Evolutionary conservation across 2,888 invertebrate genomes (phyloP).

Genomic region (Rhopalosiphum nymphaeae): DNA sequence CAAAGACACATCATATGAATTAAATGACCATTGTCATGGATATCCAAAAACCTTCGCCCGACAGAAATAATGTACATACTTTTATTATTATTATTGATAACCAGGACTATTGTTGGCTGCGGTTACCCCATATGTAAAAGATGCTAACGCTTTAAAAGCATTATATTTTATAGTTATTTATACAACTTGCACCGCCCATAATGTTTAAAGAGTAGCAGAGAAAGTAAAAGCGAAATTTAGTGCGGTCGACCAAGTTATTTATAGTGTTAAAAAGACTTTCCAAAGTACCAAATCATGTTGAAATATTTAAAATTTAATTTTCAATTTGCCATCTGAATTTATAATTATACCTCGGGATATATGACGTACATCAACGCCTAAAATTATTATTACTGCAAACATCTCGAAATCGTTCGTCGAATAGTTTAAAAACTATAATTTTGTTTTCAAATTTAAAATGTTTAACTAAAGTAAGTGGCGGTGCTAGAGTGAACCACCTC

Average conservation of each 20-base stretch:
- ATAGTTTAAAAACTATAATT: not conserved
- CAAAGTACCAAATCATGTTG: not conserved
- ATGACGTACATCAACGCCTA: no score
- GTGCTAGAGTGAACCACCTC: no score
- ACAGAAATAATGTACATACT: no score
- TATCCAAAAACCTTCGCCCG: no score
- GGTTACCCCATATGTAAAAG: not conserved
- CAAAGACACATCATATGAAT: not conserved
- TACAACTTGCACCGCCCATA: not conserved
- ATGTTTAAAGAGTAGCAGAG: no score
- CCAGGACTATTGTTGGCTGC: no score
- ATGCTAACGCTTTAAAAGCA: not conserved
- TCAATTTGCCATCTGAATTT: not conserved
- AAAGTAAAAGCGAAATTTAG: not conserved
- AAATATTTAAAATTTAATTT: not conserved
- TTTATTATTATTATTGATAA: no score
- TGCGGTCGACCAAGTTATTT: not conserved
- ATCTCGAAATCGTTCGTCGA: not conserved
- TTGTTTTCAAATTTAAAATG: not conserved
- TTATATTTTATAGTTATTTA: not conserved
- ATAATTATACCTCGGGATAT: not conserved
- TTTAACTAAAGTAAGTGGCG: not conserved
- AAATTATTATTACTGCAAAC: not conserved
- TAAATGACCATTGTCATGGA: not conserved
- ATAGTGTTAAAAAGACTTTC: not conserved